These are phyloP conservation scores for Andinoacara biseriatus DNA, from an alignment of 2,113 vertebrate genomes.

Conservation along the genomic window DNA sequence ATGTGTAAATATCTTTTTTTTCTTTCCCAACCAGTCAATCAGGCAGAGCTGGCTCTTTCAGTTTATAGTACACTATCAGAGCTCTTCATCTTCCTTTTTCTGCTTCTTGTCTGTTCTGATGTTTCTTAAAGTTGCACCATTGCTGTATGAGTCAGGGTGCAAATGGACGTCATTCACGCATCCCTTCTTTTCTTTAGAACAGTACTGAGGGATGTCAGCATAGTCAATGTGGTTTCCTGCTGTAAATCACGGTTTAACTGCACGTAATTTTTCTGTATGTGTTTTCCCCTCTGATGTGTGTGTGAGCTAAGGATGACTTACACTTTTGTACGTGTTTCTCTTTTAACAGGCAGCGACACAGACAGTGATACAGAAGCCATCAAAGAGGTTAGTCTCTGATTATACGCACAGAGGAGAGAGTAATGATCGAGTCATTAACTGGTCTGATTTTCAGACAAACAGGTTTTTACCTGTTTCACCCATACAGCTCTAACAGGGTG, in stretches of 20 bases:
- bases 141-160: not conserved
- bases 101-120: not conserved
- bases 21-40: conserved; percentile 27
- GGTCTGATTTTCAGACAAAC: conserved; percentile 29
- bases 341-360: conserved; percentile 91
- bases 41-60: conserved; percentile 33
- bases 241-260: not conserved
- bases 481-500: conserved; percentile 6
- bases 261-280: not conserved
- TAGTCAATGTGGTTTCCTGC: not conserved
- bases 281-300: not conserved
- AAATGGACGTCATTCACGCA: not conserved
- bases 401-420: not conserved
- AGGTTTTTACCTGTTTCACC: conserved; percentile 56
- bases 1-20: not conserved
- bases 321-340: conserved; percentile 46
- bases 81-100: not conserved
- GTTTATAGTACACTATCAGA: conserved; percentile 10
- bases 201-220: not conserved
- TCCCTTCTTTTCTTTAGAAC: not conserved
- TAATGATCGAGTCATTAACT: conserved; percentile 49
- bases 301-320: not conserved
- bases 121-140: not conserved
- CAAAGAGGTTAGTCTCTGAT: conserved; percentile 82
- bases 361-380: conserved; percentile 90